Evolutionary conservation across 1,140 invertebrate species (phyloP).

Genomic region (Hormaphis cornu): DNA sequence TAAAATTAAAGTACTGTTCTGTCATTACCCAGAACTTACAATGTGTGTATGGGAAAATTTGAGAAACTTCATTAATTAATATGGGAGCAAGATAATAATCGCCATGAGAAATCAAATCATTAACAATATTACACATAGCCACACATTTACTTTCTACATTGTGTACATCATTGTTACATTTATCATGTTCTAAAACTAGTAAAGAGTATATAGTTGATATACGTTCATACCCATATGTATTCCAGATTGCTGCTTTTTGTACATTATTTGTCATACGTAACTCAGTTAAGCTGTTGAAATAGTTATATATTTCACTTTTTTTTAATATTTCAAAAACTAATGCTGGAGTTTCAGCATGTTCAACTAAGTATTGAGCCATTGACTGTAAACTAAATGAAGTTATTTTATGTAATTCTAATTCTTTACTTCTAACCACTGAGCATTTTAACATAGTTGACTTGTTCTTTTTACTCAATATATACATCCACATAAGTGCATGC

Average conservation of each 20-base stretch:
- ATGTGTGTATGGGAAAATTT: conserved; percentile 54
- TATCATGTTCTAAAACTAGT: conserved; percentile 18
- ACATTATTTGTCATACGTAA: conserved; percentile 66
- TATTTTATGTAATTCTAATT: conserved; percentile 52
- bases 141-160: conserved; percentile 61
- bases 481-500: conserved; percentile 72
- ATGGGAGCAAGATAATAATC: conserved; percentile 49
- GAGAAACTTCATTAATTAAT: conserved; percentile 50
- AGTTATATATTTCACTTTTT: conserved; percentile 76
- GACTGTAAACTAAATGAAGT: conserved; percentile 50
- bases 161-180: conserved; percentile 44
- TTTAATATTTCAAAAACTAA: conserved; percentile 45
- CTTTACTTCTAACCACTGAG: conserved; percentile 39
- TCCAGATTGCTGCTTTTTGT: conserved; percentile 74
- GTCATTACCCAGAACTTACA: conserved; percentile 58
- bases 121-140: conserved; percentile 52
- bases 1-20: conserved; percentile 54
- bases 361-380: conserved; percentile 29
- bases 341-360: conserved; percentile 7
- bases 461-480: conserved; percentile 51
- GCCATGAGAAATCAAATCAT: conserved; percentile 42
- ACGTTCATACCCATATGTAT: conserved; percentile 63
- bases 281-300: conserved; percentile 70
- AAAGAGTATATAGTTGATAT: conserved; percentile 18
- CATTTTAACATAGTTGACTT: conserved; percentile 50